Percentiles rank a stretch among this genome's conserved stretches.
These are phyloP conservation scores for Actinernus sp. DNA, from an alignment of 92 coral and sea anemone genomes.

Conservation along the genomic window DNA sequence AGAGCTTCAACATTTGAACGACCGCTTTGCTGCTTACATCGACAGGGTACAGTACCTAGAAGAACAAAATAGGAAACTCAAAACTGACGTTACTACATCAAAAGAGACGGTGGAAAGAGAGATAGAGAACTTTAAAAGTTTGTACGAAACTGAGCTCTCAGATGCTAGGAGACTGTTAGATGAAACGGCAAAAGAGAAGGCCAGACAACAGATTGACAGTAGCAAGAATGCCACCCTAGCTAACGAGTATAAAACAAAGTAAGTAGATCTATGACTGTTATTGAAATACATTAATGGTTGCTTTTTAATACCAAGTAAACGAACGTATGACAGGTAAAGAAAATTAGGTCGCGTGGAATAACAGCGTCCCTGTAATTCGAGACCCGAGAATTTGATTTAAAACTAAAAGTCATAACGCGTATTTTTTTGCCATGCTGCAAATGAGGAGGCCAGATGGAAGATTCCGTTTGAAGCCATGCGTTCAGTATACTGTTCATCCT, in stretches of 20 bases:
- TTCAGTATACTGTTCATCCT: too few relatives aligned
- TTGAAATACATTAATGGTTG: too few relatives aligned
- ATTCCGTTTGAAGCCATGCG: too few relatives aligned
- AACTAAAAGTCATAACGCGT: too few relatives aligned
- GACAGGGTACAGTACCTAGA: slow-evolving; percentile 91
- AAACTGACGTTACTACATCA: slow-evolving; percentile 79
- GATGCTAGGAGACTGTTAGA: slow-evolving; percentile 93
- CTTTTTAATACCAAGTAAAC: not conserved
- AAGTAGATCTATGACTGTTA: slow-evolving; percentile 19
- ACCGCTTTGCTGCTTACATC: slow-evolving; percentile 94
- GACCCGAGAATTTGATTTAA: too few relatives aligned
- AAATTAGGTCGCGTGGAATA: too few relatives aligned
- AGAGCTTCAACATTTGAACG: slow-evolving; percentile 92
- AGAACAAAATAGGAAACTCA: slow-evolving; percentile 81
- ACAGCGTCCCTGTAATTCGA: too few relatives aligned
- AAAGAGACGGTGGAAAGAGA: slow-evolving; percentile 81
- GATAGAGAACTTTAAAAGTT: slow-evolving; percentile 72
- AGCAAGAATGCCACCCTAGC: slow-evolving; percentile 86
- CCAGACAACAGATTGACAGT: slow-evolving; percentile 92
- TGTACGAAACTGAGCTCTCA: slow-evolving; percentile 88
- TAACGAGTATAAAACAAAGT: slow-evolving; percentile 84
- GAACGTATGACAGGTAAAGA: not conserved
- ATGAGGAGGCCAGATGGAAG: too few relatives aligned
- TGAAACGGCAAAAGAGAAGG: slow-evolving; percentile 95
- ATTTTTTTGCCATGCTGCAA: too few relatives aligned